Base-by-base conservation (phyloP, 2,797 vertebrate genomes). In the Amblyraja radiata region DNA sequence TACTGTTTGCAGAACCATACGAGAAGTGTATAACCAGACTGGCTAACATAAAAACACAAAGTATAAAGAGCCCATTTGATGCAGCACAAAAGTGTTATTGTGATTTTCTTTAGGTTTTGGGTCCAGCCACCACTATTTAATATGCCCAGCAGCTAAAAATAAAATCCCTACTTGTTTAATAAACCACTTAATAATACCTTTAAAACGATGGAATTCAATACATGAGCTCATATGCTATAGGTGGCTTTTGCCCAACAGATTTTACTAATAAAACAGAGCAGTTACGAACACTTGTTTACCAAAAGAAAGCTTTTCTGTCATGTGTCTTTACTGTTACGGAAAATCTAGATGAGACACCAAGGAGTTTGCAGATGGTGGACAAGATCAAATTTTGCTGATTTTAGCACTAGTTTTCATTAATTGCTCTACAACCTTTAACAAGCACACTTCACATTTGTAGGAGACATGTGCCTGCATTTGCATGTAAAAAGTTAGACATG, bases 31-130 rank as follows among this genome's bases (percentile, higher is more conserved):
- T 88, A 18, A 65, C 61, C 61, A 65, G 61, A 65, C 63, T 90
- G n/a, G 28, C 68, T 90, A 65, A n/a, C 84, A 90, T 63, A 32
- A 88, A 65, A 88, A n/a, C 28, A 58, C 10, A 28, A 84, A 28
- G 61, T 88, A 90, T 90, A 90, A 65, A 68, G 84, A 90, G 84
- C 68, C 63, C 63, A 90, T 68, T 90, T 90, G 65, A 68, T 68
- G 61, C n/a, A 36, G 84, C 63, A 90, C n/a, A 65, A 90, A 90
- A 90, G n/a, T 90, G 25, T 61, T 90, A 90, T 68, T 32, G 63
- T 88, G 54, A 68, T 61, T 88, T 88, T 88, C 65, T 88, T 88
- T 63, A 65, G 32, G 61, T 14, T 90, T 61, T 65, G 61, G n/a
- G n/a, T 90, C 36, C 61, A 90, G 63, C 84, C 61, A 90, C 61